Evolutionary conservation across 2,888 invertebrate genomes (phyloP).

Genomic region (Lycaena phlaeas): DNA sequence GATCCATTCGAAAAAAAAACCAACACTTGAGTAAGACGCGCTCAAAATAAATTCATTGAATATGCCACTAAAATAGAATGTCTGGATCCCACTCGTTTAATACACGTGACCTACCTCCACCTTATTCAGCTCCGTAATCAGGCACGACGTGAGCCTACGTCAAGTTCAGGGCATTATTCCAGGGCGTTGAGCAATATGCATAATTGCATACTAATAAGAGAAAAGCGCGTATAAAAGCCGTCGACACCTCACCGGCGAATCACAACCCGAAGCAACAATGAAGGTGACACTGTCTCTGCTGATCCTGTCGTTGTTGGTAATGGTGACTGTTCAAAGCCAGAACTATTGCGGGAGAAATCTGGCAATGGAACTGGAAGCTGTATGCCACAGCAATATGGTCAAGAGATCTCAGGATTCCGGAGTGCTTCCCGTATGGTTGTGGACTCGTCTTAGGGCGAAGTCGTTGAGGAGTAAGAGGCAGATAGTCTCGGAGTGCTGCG

Average conservation of each 20-base stretch:
- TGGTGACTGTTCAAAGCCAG: not conserved
- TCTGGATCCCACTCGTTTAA: too few species aligned
- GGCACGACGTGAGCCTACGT: not conserved
- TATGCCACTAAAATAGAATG: too few species aligned
- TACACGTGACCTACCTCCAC: not conserved
- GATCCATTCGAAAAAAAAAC: too few species aligned
- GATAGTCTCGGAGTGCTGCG: conserved; percentile 33
- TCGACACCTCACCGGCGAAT: not conserved
- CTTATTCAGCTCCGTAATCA: not conserved
- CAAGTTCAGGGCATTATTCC: not conserved
- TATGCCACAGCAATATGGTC: conserved; percentile 2
- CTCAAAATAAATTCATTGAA: too few species aligned
- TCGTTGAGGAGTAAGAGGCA: conserved; percentile 28
- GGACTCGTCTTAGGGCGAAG: conserved; percentile 23
- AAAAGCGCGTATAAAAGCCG: not conserved
- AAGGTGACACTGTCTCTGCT: not conserved
- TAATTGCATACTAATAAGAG: not conserved
- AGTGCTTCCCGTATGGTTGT: conserved; percentile 15
- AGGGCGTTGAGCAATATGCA: not conserved
- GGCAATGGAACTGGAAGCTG: not conserved
- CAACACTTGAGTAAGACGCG: too few species aligned
- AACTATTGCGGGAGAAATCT: conserved; percentile 1
- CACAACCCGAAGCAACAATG: not conserved
- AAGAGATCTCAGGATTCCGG: not conserved
- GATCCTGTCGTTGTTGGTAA: not conserved